A percentile compares a stretch with the other conserved stretches of the same genome.
Evolutionary conservation across 2,888 invertebrate species (phyloP).

Genomic region (Eupeodes luniger): DNA sequence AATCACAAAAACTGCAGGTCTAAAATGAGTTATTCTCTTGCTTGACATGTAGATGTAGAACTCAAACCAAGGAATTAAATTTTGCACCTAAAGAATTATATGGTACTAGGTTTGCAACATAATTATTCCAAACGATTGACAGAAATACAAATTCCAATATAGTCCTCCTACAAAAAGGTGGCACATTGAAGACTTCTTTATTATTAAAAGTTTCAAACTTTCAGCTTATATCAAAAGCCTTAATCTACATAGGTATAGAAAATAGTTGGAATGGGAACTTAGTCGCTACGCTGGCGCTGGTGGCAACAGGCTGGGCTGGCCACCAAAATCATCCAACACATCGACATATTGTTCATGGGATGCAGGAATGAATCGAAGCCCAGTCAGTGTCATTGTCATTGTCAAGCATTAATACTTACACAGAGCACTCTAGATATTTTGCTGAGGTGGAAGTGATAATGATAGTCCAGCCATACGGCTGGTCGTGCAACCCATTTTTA

Average conservation of each 20-base stretch:
- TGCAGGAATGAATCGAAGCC: conserved; percentile 49
- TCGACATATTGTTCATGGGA: neutral
- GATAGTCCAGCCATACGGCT: conserved; percentile 21
- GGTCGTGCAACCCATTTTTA: conserved; percentile 52
- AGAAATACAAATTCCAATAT: no score
- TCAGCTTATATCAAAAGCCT: no score
- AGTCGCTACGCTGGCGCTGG: neutral
- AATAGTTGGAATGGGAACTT: conserved; percentile 17
- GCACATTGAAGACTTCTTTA: no score
- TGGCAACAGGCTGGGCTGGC: neutral
- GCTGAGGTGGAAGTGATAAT: conserved; percentile 36
- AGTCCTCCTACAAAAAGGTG: no score
- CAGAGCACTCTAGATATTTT: neutral
- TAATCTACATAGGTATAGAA: no score
- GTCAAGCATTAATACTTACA: conserved; percentile 44
- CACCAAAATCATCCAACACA: neutral
- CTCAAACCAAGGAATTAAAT: no score
- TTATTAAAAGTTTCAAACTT: neutral
- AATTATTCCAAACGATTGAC: no score
- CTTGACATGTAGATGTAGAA: no score
- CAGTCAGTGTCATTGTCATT: conserved; percentile 71
- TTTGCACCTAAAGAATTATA: no score
- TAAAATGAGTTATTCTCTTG: no score
- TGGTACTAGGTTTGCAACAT: no score
- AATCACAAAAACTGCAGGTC: no score